A percentile compares a stretch with the other conserved stretches of the same genome.
phyloP scores from a whole-genome alignment of 2,888 invertebrate species.

The Epinotia nisella region DNA sequence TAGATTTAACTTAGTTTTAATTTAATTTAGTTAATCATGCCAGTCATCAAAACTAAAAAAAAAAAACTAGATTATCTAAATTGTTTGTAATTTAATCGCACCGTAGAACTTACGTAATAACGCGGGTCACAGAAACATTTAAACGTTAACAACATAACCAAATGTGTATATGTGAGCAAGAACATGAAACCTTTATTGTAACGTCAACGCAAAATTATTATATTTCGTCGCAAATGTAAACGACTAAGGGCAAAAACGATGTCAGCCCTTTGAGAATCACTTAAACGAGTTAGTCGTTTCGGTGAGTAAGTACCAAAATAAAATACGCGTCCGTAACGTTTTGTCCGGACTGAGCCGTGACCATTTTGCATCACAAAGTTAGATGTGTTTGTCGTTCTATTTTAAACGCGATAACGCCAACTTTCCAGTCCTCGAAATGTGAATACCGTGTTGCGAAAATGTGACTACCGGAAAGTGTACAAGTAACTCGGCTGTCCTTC shows the following conservation, averaged over 20 bases:
- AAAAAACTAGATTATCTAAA: too few species aligned
- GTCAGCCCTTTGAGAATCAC: conserved; percentile 48
- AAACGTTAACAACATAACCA: not conserved
- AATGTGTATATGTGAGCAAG: not conserved
- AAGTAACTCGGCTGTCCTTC: conserved; percentile 79
- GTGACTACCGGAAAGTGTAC: conserved; percentile 84
- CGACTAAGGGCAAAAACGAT: conserved; percentile 47
- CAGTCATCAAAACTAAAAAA: too few species aligned
- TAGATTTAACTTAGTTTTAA: too few species aligned
- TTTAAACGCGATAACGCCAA: conserved; percentile 84
- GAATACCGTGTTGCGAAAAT: conserved; percentile 85
- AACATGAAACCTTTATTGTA: conserved; percentile 1
- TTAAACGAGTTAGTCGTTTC: conserved; percentile 50
- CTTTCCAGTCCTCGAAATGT: conserved; percentile 84
- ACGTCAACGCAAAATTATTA: conserved; percentile 29
- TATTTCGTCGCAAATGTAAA: conserved; percentile 40
- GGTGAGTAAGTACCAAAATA: conserved; percentile 55
- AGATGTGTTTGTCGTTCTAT: conserved; percentile 82
- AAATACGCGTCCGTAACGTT: conserved; percentile 57
- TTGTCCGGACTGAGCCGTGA: conserved; percentile 64
- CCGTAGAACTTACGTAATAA: not conserved
- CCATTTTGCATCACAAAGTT: conserved; percentile 83
- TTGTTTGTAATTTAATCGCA: not conserved
- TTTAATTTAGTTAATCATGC: too few species aligned
- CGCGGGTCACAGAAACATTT: not conserved